A percentile compares a stretch with the other conserved stretches of the same genome.
Evolutionary conservation across 1,140 invertebrate genomes (phyloP).

Genomic region (Ceratosolen fusciceps): DNA sequence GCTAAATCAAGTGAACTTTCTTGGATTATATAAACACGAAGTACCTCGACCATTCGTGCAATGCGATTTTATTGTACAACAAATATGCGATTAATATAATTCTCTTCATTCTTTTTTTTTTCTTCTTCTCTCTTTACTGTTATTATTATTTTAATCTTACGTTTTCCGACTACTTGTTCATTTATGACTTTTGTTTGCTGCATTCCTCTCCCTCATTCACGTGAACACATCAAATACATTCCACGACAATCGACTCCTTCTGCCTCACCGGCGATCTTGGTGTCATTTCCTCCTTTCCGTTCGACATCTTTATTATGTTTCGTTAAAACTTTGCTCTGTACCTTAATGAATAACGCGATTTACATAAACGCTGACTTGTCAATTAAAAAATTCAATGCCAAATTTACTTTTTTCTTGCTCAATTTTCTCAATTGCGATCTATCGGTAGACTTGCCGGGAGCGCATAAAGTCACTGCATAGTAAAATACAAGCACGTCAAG

Average conservation of each 20-base stretch:
- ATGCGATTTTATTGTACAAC: slow-evolving; percentile 48
- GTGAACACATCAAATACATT: slow-evolving; percentile 39
- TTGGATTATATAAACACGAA: slow-evolving; percentile 41
- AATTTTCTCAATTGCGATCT: slow-evolving; percentile 43
- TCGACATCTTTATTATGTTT: slow-evolving; percentile 41
- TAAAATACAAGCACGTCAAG: slow-evolving; percentile 88
- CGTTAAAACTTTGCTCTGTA: neutral
- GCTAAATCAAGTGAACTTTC: slow-evolving; percentile 63
- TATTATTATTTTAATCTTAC: slow-evolving; percentile 61
- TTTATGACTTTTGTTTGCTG: slow-evolving; percentile 77
- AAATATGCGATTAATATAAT: slow-evolving; percentile 48
- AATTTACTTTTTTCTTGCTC: neutral
- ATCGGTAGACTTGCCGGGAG: slow-evolving; percentile 82
- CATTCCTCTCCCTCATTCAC: slow-evolving; percentile 67
- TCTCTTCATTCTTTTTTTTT: too few relatives aligned
- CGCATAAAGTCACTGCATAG: slow-evolving; percentile 87
- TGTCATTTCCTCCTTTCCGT: slow-evolving; percentile 29
- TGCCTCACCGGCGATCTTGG: slow-evolving; percentile 10
- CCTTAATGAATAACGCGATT: neutral
- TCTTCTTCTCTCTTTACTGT: slow-evolving; percentile 56
- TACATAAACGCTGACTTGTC: neutral
- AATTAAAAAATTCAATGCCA: neutral
- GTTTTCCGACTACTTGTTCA: slow-evolving; percentile 72
- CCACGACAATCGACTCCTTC: slow-evolving; percentile 17
- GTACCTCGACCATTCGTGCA: slow-evolving; percentile 42